Conservation (phyloP, 2,888 invertebrate genomes). For the Spicauda simplicius region DNA sequence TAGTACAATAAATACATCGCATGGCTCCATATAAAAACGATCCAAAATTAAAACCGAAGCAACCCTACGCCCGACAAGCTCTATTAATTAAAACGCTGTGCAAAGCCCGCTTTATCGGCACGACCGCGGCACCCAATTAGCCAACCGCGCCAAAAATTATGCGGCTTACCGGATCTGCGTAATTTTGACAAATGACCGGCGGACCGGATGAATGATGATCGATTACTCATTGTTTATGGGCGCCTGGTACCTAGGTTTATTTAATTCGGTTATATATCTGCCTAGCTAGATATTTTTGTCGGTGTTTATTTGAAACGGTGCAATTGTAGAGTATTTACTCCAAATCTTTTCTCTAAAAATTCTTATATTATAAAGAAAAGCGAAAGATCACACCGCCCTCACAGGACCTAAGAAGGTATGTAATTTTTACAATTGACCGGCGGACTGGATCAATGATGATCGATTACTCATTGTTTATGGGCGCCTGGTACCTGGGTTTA, state of each 20-base stretch:
- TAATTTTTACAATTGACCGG: constrained; percentile 79
- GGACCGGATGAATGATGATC: constrained; percentile 65
- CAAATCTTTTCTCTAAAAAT: no score
- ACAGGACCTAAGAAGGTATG: no score
- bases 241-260: no score
- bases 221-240: constrained; percentile 54
- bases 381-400: no score
- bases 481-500: constrained; percentile 1
- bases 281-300: no score
- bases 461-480: constrained; percentile 55
- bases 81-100: constrained; percentile 83
- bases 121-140: constrained; percentile 73
- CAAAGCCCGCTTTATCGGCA: constrained; percentile 81
- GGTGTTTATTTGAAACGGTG: no score
- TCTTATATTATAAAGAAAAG: no score
- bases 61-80: constrained; percentile 59
- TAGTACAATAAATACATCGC: not conserved
- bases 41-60: not conserved
- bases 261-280: no score
- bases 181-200: constrained; percentile 79
- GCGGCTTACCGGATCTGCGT: constrained; percentile 78
- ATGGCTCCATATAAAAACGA: not conserved
- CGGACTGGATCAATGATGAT: constrained; percentile 66
- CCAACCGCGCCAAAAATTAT: constrained; percentile 80
- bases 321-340: no score